Evolutionary conservation across 2,797 vertebrate species (phyloP), one percentile per base, ranked within the genome.

Genomic region (Sebastes itinus): DNA sequence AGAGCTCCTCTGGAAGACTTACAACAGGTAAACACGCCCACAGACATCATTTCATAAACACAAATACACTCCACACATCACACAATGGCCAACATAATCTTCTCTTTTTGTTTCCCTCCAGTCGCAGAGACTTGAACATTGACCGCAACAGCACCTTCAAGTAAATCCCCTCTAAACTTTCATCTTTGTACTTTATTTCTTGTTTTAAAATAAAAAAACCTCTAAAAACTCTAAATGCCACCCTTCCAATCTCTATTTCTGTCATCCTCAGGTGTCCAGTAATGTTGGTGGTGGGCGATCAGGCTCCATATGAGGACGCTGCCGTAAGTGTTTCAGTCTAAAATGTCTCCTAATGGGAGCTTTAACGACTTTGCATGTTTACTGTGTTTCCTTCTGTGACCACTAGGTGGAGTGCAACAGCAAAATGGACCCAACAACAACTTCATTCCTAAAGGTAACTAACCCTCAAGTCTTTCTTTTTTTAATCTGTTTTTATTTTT

Each of bases 321-420:
- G 97, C 96, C 67, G 97, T 98, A 86, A 95, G 97, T 94, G 8
- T 38, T 68, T 2, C 3, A 2, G 5, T 14, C 4, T 14, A n/a
- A 27, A 56, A 33, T 23, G 18, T 59, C 7, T 38, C 42, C 12
- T 14, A 18, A 18, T 30, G 25, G 27, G 7, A 23, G 27, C 7
- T 52, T 62, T 10, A 18, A 14, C 14, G 13, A 52, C 27, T 23
- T 23, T 0, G 2, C 4, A 11, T 5, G 5, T 46, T 69, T 7
- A 30, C 7, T 35, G 33, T 25, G 7, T 54, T 89, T 75, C 78
- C 75, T 38, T 70, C 38, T 88, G 20, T 90, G 61, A 80, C 64
- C 91, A 89, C 59, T 67, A 98, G 97, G 97, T 98, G 96, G 97
- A 98, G 86, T 98, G 97, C 85, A 98, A 98, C 94, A 97, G 97